Evolutionary conservation across 2,888 invertebrate species (phyloP), one percentile per base, ranked within the genome.

Genomic region (Tricholauxania praeusta): DNA sequence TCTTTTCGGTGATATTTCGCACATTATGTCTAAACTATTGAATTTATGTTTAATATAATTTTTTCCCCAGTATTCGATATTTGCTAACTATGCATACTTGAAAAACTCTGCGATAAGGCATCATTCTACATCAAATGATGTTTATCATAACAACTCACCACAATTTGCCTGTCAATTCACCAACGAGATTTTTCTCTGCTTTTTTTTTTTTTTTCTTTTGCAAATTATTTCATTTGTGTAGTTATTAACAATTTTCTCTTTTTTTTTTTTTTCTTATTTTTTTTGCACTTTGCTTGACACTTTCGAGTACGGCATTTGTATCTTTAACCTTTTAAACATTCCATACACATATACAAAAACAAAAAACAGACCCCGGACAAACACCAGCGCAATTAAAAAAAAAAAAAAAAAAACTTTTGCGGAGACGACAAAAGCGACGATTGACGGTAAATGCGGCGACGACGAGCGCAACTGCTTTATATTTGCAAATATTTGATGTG

Each of bases 111-210:
- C 7, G 39, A 39, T 39, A 8, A 10, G 7, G 39, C 5, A 39
- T 5, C 5, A 8, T 39, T 2, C 1, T 8, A 28, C 4, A 28
- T 28, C 2, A 28, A 39, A 39, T 39, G 39, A 39, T 39, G 6
- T 39, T 39, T 39, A 10, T 39, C 1, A 39, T 10, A 39, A 39
- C 10, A 39, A 39, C 39, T 39, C 39, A 39, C 83, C 89, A 57
- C 22, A 28, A 15, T 22, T 28, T 22, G 12, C 12, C 28, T 57
- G 39, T 39, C 8, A 39, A 39, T 39, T 39, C 39, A 10, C 83
- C 89, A 57, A 7, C 14, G 6, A n/a, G 6, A 14, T 12, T 6
- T 15, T 19, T n/a, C n/a, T n/a, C n/a, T n/a, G n/a, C n/a, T n/a
- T n/a, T 12, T 57, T 28, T 57, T 57, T 12, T 14, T 57, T 57